Evolutionary conservation across 2,888 invertebrate species (phyloP).

Genomic region (Drosophila cognata): DNA sequence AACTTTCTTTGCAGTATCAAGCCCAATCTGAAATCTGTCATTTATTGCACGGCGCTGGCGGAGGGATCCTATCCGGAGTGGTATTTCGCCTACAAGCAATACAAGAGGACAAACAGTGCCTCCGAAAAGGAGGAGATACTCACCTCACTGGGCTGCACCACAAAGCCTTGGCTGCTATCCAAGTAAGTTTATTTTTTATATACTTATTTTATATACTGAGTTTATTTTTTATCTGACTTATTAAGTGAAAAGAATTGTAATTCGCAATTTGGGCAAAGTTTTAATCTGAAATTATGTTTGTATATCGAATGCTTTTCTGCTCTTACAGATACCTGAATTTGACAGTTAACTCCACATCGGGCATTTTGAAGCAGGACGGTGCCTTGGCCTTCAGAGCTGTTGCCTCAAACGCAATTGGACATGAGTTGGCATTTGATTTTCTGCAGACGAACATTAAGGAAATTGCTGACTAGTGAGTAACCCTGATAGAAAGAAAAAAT

Average conservation of each 20-base stretch:
- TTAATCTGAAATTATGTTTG: neutral
- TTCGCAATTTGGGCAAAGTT: neutral
- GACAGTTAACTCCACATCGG: slow-evolving; percentile 85
- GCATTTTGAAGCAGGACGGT: slow-evolving; percentile 88
- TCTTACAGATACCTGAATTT: slow-evolving; percentile 85
- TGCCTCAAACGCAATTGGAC: slow-evolving; percentile 87
- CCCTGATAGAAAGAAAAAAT: neutral
- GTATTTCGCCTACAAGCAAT: slow-evolving; percentile 88
- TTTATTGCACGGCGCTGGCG: slow-evolving; percentile 89
- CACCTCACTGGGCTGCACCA: slow-evolving; percentile 86
- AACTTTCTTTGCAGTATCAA: slow-evolving; percentile 85
- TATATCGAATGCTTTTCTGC: neutral
- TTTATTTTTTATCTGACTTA: neutral
- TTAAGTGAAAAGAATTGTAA: neutral
- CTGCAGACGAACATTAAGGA: slow-evolving; percentile 84
- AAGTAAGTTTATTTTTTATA: slow-evolving; percentile 83
- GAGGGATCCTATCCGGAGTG: slow-evolving; percentile 89
- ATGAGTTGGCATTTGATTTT: slow-evolving; percentile 88
- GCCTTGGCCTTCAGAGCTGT: slow-evolving; percentile 87
- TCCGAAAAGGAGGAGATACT: slow-evolving; percentile 88
- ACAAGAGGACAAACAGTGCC: slow-evolving; percentile 85
- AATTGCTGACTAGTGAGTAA: slow-evolving; percentile 84
- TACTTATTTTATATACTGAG: neutral
- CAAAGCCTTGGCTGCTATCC: slow-evolving; percentile 86
- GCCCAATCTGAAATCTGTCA: slow-evolving; percentile 87